Conservation (phyloP, 2,113 vertebrate species). For the Spheniscus mendiculus region DNA sequence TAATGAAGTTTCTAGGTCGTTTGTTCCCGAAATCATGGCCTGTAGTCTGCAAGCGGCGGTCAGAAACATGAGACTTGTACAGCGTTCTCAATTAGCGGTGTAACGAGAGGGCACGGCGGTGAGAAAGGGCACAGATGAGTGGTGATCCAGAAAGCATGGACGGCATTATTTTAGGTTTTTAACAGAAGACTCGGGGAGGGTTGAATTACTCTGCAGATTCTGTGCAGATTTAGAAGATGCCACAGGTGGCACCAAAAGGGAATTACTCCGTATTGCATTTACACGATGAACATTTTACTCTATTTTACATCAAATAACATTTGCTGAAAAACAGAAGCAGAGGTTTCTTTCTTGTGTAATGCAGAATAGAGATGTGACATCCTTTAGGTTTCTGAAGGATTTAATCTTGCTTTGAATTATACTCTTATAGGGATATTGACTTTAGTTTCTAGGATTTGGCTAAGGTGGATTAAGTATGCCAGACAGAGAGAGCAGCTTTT, state of each 20-base stretch:
- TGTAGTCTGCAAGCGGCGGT: not conserved
- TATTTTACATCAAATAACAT: not conserved
- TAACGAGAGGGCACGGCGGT: accelerated
- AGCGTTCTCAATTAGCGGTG: not conserved
- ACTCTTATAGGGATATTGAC: not conserved
- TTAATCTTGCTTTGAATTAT: not conserved
- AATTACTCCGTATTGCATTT: not conserved
- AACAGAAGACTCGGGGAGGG: not conserved
- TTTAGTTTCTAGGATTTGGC: not conserved
- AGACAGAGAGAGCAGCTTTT: not conserved
- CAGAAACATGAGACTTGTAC: not conserved
- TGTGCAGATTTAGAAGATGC: not conserved
- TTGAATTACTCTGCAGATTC: not conserved
- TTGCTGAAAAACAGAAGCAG: not conserved
- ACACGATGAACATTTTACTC: not conserved
- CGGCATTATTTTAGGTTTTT: not conserved
- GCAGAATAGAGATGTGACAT: not conserved
- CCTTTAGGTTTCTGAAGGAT: not conserved
- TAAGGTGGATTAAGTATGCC: not conserved
- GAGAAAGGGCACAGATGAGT: not conserved
- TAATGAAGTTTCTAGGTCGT: not conserved
- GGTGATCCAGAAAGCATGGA: not conserved
- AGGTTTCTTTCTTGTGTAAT: not conserved
- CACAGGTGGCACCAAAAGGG: not conserved
- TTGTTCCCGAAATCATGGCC: not conserved